phyloP scores from a whole-genome alignment of 1,140 invertebrate genomes.

The Medauroidea extradentata region DNA sequence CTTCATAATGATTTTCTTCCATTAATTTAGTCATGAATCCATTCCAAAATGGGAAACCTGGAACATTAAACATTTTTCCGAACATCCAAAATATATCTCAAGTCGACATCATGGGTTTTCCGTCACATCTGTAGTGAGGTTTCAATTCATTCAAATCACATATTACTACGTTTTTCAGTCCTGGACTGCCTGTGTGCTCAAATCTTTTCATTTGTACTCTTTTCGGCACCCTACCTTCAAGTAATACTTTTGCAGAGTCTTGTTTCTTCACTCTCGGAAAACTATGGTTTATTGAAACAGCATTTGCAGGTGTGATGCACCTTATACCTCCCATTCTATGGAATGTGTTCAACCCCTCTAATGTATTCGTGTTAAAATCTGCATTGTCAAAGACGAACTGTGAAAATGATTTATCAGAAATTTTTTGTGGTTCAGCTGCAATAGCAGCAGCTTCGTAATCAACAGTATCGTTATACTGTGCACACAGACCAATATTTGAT shows the following conservation, averaged over 20 bases:
- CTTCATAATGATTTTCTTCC: constrained; percentile 9
- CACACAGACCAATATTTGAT: constrained; percentile 24
- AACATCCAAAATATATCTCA: constrained; percentile 5
- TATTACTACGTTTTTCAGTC: constrained; percentile 12
- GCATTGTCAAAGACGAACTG: constrained; percentile 34
- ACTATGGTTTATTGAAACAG: no score
- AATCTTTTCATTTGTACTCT: no score
- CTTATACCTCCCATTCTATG: constrained; percentile 12
- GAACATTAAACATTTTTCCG: constrained; percentile 18
- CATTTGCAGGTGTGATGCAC: no score
- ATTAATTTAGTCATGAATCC: constrained; percentile 24
- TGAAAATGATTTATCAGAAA: constrained; percentile 19
- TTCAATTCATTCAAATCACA: neutral
- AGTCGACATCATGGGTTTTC: neutral
- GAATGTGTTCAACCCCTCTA: constrained; percentile 29
- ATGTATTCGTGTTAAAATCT: constrained; percentile 27
- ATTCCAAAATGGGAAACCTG: constrained; percentile 23
- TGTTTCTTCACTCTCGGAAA: no score
- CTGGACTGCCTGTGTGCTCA: constrained; percentile 24
- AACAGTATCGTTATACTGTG: constrained; percentile 20
- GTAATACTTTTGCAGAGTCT: no score
- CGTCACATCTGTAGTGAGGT: neutral
- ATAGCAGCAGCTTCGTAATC: constrained; percentile 22
- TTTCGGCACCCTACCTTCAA: no score
- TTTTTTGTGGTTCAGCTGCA: constrained; percentile 13